Conservation (phyloP, 2,888 invertebrate genomes). For the Linyphia triangularis region DNA sequence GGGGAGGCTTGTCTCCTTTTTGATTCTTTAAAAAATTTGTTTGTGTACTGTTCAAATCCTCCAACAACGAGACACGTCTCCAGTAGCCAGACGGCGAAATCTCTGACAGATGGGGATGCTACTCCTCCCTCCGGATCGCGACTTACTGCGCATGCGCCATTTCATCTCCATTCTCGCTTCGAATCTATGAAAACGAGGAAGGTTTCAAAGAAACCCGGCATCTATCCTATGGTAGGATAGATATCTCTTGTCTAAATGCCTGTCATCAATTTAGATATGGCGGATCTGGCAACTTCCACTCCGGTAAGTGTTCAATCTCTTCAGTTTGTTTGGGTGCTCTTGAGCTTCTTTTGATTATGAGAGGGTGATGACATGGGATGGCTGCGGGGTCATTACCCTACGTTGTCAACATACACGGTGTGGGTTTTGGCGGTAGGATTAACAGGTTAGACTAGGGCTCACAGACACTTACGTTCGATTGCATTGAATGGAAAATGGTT, state of each 20-base stretch:
- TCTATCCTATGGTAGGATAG: background rate
- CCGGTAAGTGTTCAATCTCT: slow-evolving; percentile 46
- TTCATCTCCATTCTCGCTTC: background rate
- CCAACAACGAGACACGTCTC: too few relatives aligned
- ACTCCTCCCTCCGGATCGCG: slow-evolving; percentile 10
- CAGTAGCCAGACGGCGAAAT: background rate
- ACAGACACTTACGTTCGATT: too few relatives aligned
- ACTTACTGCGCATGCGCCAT: slow-evolving; percentile 45
- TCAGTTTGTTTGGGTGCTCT: slow-evolving; percentile 32
- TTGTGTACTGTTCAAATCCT: too few relatives aligned
- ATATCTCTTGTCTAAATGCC: slow-evolving; percentile 43
- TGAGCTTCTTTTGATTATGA: slow-evolving; percentile 52
- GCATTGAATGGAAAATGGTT: too few relatives aligned
- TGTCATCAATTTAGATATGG: slow-evolving; percentile 61
- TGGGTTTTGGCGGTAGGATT: background rate
- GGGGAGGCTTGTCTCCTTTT: too few relatives aligned
- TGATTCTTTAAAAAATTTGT: too few relatives aligned
- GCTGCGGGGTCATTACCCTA: slow-evolving; percentile 64
- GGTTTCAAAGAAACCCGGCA: background rate
- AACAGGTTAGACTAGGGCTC: too few relatives aligned
- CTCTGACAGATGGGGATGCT: slow-evolving; percentile 13
- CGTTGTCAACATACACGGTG: slow-evolving; percentile 55
- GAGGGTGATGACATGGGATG: slow-evolving; percentile 48
- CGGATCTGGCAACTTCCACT: slow-evolving; percentile 64
- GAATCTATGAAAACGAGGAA: background rate